These are phyloP conservation scores for Leptinotarsa haldemani DNA, from an alignment of 2,888 invertebrate genomes.

Conservation along the genomic window DNA sequence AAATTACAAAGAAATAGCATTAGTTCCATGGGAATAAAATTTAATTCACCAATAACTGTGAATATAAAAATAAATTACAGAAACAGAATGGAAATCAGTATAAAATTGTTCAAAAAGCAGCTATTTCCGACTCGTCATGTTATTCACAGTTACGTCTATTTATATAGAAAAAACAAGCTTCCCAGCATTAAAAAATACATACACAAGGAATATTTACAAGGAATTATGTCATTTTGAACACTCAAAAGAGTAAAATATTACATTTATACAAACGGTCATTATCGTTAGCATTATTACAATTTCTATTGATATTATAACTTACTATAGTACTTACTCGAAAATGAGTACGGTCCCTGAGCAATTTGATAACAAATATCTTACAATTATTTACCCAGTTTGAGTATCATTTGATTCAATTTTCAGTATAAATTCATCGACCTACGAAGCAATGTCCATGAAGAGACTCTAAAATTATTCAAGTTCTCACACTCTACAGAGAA, in stretches of 20 bases:
- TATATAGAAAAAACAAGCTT: slow-evolving; percentile 53
- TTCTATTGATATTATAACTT: slow-evolving; percentile 35
- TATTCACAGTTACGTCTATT: slow-evolving; percentile 44
- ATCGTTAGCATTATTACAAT: slow-evolving; percentile 36
- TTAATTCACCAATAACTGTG: too few species aligned
- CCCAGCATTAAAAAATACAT: slow-evolving; percentile 54
- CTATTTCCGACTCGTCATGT: slow-evolving; percentile 15
- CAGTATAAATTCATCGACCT: neutral
- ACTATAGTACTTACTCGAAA: slow-evolving; percentile 46
- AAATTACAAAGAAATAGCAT: too few species aligned
- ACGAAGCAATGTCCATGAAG: neutral
- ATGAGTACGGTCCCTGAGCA: slow-evolving; percentile 57
- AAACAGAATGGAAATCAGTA: too few species aligned
- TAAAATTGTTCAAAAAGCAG: neutral
- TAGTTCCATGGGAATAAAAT: too few species aligned
- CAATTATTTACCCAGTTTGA: slow-evolving; percentile 49
- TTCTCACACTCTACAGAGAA: neutral
- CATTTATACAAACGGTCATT: slow-evolving; percentile 52
- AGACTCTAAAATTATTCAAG: neutral
- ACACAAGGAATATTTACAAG: slow-evolving; percentile 47
- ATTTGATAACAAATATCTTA: slow-evolving; percentile 55
- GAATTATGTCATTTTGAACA: slow-evolving; percentile 38
- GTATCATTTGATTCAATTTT: slow-evolving; percentile 42
- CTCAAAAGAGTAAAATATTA: slow-evolving; percentile 47
- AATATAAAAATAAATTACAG: too few species aligned